Percentiles rank a stretch among this genome's conserved stretches.
These are phyloP conservation scores for Horisme vitalbata DNA, from an alignment of 2,888 invertebrate genomes.

Conservation along the genomic window DNA sequence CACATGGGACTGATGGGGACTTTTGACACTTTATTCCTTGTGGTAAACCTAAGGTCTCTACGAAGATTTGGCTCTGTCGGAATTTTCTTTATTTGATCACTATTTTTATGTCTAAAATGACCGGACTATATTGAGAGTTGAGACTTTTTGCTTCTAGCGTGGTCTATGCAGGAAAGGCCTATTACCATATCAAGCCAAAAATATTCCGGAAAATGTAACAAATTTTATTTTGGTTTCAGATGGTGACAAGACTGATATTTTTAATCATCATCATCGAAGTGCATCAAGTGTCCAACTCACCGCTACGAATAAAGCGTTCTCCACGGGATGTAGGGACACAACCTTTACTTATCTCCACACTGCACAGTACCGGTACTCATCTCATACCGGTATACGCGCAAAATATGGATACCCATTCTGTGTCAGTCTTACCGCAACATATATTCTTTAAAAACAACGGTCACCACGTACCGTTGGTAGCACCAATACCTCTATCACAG, in stretches of 20 bases:
- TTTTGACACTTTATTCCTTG: too few relatives aligned
- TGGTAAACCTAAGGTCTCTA: too few relatives aligned
- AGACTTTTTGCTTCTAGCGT: too few relatives aligned
- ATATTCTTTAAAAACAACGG: conserved; percentile 20
- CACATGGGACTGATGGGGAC: too few relatives aligned
- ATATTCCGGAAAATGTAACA: too few relatives aligned
- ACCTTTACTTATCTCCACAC: conserved; percentile 29
- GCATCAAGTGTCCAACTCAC: conserved; percentile 39
- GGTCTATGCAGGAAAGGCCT: too few relatives aligned
- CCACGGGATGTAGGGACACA: conserved; percentile 25
- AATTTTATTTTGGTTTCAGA: conserved; percentile 44
- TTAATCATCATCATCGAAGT: conserved; percentile 39
- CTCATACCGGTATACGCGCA: conserved; percentile 17
- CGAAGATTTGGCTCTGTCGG: too few relatives aligned
- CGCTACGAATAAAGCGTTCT: conserved; percentile 31
- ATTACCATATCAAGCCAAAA: too few relatives aligned
- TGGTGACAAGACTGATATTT: conserved; percentile 45
- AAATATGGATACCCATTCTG: conserved; percentile 9
- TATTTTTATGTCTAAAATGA: too few relatives aligned
- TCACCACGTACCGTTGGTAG: conserved; percentile 29
- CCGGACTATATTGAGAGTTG: too few relatives aligned
- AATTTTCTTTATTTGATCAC: too few relatives aligned
- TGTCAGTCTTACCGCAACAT: conserved; percentile 24
- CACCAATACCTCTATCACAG: conserved; percentile 50
- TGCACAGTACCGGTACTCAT: conserved; percentile 18